Base-by-base conservation (phyloP, 2,113 vertebrate species). In the Motacilla alba region DNA sequence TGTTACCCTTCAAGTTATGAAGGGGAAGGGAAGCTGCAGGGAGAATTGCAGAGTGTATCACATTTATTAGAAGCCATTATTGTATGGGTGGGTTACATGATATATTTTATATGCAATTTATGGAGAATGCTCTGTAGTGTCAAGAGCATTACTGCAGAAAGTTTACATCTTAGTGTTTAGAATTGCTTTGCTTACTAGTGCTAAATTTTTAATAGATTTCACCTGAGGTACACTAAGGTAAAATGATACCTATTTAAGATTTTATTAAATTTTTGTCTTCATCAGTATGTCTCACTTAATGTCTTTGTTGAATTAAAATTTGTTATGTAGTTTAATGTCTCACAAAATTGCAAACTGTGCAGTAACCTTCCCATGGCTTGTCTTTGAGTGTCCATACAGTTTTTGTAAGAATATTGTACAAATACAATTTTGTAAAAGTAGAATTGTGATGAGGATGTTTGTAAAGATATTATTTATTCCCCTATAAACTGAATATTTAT, bases 401-500 rank as follows among this genome's bases (percentile, higher is more conserved):
- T 82, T 90, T 68, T 67, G 31, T 31, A 56, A 89, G 27, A 60
- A 60, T 76, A 82, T 27, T 87, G 37, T 91, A 60, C 44, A 68
- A 87, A 81, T 49, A 56, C 37, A 56, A 79, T 87, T 92, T 91
- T 89, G 66, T 79, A 78, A 78, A 80, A 87, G 44, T 70, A 81
- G 41, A 30, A 68, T 56, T 91, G 58, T 79, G 56, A 58, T 44
- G 27, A 78, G 8, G 83, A 50, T 84, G 73, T 89, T 94, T 92
- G 47, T 84, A 85, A 95, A 91, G 31, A 64, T 30, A 30, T 82
- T 87, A 78, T 89, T 92, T 92, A 91, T 91, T 84, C 53, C 53
- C 37, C 44, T 53, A 66, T 93, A 94, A 95, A 94, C 11, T 8
- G 76, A 68, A 33, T 91, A 76, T 84, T 92, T 91, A 87, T 87